Evolutionary conservation across 2,113 vertebrate genomes (phyloP), one percentile per base, ranked within the genome.

Genomic region (Sylvietta virens): DNA sequence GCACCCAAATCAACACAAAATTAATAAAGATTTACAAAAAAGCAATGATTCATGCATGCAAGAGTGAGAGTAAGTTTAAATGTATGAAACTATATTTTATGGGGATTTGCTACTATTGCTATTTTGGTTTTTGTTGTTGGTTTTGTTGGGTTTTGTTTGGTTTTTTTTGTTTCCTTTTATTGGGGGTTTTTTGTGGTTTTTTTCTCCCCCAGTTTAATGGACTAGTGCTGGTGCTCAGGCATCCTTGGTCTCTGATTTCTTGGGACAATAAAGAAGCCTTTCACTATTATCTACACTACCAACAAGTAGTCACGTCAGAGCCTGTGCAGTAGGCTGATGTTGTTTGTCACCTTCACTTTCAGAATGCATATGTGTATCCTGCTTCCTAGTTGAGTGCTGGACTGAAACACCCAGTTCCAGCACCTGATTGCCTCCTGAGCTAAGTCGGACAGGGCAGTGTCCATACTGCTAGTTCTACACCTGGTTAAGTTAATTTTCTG

Each of bases 131-230:
- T 48, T 67, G 6, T 48, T 51, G 8, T 27, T 20, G 12, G 4
- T 26, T 5, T 50, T 35, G 3, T 37, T 64, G 26, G 7, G 14
- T 28, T 33, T 21, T 21, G 3, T 6, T 28, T 44, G 13, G 6
- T 4, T 6, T 35, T 47, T 23, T 11, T 44, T 15, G 6, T 51
- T 62, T 50, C 13, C 16, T 48, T 76, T 39, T 58, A 10, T 42
- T 54, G 9, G 11, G 4, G 0, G 4, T 47, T 67, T 67, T 15
- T 23, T 47, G 3, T 12, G 4, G 61, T 42, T 27, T 50, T 31
- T 11, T 15, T 6, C 3, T 19, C 19, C n/a, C 9, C 16, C 1
- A 14, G 4, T 70, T 60, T 56, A 74, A 47, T 47, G 21, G 31
- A 40, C 45, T 69, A 42, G 8, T 66, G 21, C 31, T 40, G 15